Evolutionary conservation across 2,888 invertebrate species (phyloP).

Genomic region (Euspilapteryx auroguttella): DNA sequence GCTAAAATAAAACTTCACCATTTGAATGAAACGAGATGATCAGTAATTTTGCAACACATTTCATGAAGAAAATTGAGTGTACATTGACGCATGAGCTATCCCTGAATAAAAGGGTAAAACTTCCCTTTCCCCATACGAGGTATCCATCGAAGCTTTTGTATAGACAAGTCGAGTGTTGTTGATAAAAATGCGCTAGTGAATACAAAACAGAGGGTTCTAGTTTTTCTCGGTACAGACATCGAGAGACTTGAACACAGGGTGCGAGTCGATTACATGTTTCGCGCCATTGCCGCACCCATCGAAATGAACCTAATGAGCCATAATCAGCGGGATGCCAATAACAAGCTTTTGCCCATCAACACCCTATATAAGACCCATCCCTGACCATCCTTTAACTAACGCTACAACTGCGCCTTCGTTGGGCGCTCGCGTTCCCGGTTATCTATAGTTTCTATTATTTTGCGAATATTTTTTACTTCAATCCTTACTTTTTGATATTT

Average conservation of each 20-base stretch:
- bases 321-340: conserved; percentile 52
- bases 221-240: too few relatives aligned
- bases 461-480: conserved; percentile 10
- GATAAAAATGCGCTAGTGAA: too few relatives aligned
- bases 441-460: too few relatives aligned
- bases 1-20: too few relatives aligned
- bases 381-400: too few relatives aligned
- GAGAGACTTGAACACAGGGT: conserved; percentile 26
- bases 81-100: conserved; percentile 16
- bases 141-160: too few relatives aligned
- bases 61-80: conserved; percentile 14
- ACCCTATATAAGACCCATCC: conserved; percentile 2
- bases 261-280: conserved; percentile 39
- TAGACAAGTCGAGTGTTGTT: too few relatives aligned
- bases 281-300: conserved; percentile 38
- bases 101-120: too few relatives aligned
- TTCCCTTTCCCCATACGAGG: too few relatives aligned
- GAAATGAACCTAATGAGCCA: conserved; percentile 34
- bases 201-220: too few relatives aligned
- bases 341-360: conserved; percentile 12
- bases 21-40: conserved; percentile 17
- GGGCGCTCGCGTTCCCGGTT: conserved; percentile 21
- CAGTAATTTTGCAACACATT: conserved; percentile 13
- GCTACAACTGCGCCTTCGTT: conserved; percentile 19
- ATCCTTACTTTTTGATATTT: conserved; percentile 8